These are phyloP conservation scores for Lepidostoma basale DNA, from an alignment of 1,140 invertebrate species.

Conservation along the genomic window DNA sequence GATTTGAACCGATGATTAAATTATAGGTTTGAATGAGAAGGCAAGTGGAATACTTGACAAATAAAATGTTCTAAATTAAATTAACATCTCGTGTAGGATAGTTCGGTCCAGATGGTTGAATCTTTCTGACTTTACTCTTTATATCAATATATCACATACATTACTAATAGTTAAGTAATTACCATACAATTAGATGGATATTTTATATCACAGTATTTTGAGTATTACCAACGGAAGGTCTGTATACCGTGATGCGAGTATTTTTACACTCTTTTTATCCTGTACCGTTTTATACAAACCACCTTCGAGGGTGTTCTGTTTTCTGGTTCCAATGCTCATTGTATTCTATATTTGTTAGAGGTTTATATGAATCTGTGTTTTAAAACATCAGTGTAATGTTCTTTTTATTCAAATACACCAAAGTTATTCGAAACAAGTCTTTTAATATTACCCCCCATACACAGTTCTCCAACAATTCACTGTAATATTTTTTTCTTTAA, in stretches of 20 bases:
- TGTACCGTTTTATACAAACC: slow-evolving; percentile 13
- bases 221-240: background rate
- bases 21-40: no score
- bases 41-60: no score
- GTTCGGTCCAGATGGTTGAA: slow-evolving; percentile 8
- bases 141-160: background rate
- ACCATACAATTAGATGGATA: slow-evolving; percentile 7
- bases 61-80: no score
- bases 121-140: background rate
- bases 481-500: no score
- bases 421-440: slow-evolving; percentile 22
- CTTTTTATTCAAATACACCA: slow-evolving; percentile 32
- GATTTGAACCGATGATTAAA: no score
- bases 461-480: no score
- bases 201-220: background rate
- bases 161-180: background rate
- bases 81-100: no score
- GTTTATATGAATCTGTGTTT: slow-evolving; percentile 5
- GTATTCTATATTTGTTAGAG: slow-evolving; percentile 15
- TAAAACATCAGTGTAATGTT: slow-evolving; percentile 21
- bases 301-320: background rate
- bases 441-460: no score
- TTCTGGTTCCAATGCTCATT: background rate
- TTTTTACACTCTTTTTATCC: slow-evolving; percentile 23
- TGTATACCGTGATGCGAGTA: background rate